These are phyloP conservation scores for Galleria mellonella DNA, from an alignment of 1,140 invertebrate genomes.

Conservation along the genomic window DNA sequence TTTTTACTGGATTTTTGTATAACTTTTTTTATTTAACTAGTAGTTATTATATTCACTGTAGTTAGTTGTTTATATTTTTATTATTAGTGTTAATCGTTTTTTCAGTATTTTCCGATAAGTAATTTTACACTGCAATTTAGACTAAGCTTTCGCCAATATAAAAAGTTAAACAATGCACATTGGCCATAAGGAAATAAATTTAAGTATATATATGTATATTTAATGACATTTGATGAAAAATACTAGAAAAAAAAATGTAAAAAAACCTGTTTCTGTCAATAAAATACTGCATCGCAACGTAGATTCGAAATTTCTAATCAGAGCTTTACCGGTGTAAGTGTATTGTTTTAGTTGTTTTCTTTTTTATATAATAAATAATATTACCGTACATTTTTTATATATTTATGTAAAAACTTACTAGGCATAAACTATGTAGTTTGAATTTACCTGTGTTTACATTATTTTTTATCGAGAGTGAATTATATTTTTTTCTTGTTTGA, in stretches of 20 bases:
- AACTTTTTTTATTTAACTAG: conserved; percentile 42
- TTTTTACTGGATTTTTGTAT: conserved; percentile 60
- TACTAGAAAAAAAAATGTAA: conserved; percentile 35
- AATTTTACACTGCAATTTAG: conserved; percentile 37
- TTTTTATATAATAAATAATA: conserved; percentile 17
- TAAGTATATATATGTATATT: conserved; percentile 22
- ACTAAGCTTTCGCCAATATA: conserved; percentile 50
- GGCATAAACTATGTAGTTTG: conserved; percentile 35
- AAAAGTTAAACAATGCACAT: conserved; percentile 39
- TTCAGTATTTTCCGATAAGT: conserved; percentile 56
- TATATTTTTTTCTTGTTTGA: conserved; percentile 63
- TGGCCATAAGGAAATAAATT: conserved; percentile 42
- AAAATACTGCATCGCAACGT: conserved; percentile 22
- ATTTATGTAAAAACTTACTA: conserved; percentile 54
- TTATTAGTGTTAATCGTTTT: conserved; percentile 26
- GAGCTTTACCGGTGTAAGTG: conserved; percentile 38
- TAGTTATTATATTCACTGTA: conserved; percentile 42
- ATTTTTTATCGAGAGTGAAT: conserved; percentile 51
- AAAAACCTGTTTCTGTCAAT: conserved; percentile 20
- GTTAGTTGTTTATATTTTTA: conserved; percentile 18
- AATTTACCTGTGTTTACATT: conserved; percentile 32
- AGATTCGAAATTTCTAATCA: conserved; percentile 44
- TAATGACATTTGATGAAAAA: conserved; percentile 22
- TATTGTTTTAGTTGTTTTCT: conserved; percentile 12
- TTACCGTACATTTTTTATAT: conserved; percentile 48